A percentile compares a stretch with the other conserved stretches of the same genome.
These are phyloP conservation scores for Prunella fulvescens DNA, from an alignment of 2,113 vertebrate genomes.

Conservation along the genomic window DNA sequence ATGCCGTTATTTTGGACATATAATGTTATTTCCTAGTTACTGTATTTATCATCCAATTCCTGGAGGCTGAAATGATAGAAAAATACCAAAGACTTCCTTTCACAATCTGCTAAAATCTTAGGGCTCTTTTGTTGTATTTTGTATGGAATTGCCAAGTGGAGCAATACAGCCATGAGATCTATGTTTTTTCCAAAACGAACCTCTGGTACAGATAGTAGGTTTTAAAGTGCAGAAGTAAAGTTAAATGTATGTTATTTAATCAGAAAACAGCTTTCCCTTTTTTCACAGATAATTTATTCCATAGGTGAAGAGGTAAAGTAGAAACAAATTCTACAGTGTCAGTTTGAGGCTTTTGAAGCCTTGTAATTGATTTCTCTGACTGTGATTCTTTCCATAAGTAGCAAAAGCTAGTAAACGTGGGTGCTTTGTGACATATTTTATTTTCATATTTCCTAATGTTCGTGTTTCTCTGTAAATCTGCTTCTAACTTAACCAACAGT, in stretches of 20 bases:
- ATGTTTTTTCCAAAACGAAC: accelerated
- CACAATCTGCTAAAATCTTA: not conserved
- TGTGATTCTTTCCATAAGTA: not conserved
- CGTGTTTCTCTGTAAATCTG: not conserved
- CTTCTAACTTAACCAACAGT: not conserved
- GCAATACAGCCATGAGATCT: not conserved
- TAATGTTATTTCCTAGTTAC: not conserved
- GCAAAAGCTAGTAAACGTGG: not conserved
- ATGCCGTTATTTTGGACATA: not conserved
- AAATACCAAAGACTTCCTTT: not conserved
- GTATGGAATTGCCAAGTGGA: not conserved
- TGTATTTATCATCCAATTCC: not conserved
- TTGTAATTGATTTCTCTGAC: not conserved
- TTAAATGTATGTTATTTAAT: not conserved
- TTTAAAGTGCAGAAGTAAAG: not conserved
- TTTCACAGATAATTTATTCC: not conserved
- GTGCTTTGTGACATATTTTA: not conserved
- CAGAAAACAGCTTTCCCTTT: not conserved
- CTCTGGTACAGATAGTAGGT: not conserved
- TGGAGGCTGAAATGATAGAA: not conserved
- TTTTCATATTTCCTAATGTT: not conserved
- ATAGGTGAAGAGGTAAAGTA: not conserved
- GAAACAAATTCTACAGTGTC: not conserved
- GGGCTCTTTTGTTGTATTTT: not conserved
- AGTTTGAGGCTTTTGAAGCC: not conserved